Evolutionary conservation across 2,113 vertebrate species (phyloP).

Genomic region (Eupsittula cactorum): DNA sequence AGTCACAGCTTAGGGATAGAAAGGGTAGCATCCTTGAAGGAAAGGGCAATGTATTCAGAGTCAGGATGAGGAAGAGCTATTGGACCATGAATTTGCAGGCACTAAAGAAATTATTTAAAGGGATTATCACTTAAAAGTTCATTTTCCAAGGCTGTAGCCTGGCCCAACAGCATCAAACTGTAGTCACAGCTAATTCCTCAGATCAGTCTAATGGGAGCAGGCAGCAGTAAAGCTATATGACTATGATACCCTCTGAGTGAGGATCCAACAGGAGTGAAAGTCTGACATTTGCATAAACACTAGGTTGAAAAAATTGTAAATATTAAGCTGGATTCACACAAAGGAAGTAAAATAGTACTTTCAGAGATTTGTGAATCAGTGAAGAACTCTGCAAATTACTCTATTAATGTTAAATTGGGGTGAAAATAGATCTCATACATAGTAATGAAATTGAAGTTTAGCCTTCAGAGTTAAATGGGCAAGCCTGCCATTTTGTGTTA

Average conservation of each 20-base stretch:
- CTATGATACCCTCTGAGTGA: not conserved
- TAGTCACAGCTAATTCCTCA: not conserved
- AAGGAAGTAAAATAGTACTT: conserved; percentile 39
- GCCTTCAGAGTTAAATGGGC: not conserved
- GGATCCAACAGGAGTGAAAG: not conserved
- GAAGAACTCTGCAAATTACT: conserved; percentile 51
- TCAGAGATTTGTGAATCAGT: conserved; percentile 28
- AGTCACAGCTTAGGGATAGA: not conserved
- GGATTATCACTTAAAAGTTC: not conserved
- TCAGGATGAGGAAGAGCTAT: not conserved
- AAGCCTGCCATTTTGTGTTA: not conserved
- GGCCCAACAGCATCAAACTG: not conserved
- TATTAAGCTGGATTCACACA: not conserved
- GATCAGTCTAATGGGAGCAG: not conserved
- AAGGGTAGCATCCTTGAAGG: not conserved
- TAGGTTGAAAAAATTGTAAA: conserved; percentile 16
- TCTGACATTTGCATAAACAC: not conserved
- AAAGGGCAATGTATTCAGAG: not conserved
- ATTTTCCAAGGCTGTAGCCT: not conserved
- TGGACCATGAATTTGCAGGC: not conserved
- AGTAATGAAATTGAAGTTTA: conserved; percentile 62
- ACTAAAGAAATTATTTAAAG: not conserved
- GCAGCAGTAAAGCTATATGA: not conserved
- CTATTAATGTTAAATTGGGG: conserved; percentile 53
- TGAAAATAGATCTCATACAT: conserved; percentile 55